Base-by-base conservation (phyloP, 2,888 invertebrate species). In the Hartigia nigra region DNA sequence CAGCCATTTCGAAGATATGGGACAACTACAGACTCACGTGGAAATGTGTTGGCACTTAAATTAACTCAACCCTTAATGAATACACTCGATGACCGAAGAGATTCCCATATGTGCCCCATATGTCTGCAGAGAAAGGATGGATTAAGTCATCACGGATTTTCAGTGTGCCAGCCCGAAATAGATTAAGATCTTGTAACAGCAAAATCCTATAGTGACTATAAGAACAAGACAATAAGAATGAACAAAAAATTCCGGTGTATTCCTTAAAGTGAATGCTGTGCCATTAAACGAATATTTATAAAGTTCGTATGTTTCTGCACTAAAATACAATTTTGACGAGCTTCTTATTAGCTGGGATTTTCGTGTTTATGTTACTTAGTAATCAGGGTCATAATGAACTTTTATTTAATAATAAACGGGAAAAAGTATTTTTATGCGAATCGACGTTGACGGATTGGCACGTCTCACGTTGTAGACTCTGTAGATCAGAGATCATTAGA, bases 131-230 rank as follows among this genome's bases (percentile, higher is more conserved):
- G 1, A 23, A 55, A 23, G 55, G 23, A 55, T 23, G 55, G 23
- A 23, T 1, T 5, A 39, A 55, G 23, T 23, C 9, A 23, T 55
- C 55, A 55, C 55, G 55, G 55, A 23, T 55, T 55, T 55, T 55
- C 55, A 55, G 23, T 72, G 32, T 72, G 72, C 9, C 72, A 72
- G 72, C 72, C 72, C 34, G 72, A 72, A 72, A 72, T 72, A 31
- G 72, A 72, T 14, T 72, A 3, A 72, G 12, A 31, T 32, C 12
- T 34, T 72, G 1, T 12, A 14, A 31, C 2, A 12, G 31, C n/a
- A 3, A 72, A 72, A 72, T 55, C 23, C 55, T 55, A 9, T 23
- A 55, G 23, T 55, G 23, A 55, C 9, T 55, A 5, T 55, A 55
- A 55, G 23, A 55, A 55, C 55, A 23, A 55, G 55, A 55, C 23